Evolutionary conservation across 2,797 vertebrate genomes (phyloP), one percentile per base, ranked within the genome.

Genomic region (Trematomus bernacchii): DNA sequence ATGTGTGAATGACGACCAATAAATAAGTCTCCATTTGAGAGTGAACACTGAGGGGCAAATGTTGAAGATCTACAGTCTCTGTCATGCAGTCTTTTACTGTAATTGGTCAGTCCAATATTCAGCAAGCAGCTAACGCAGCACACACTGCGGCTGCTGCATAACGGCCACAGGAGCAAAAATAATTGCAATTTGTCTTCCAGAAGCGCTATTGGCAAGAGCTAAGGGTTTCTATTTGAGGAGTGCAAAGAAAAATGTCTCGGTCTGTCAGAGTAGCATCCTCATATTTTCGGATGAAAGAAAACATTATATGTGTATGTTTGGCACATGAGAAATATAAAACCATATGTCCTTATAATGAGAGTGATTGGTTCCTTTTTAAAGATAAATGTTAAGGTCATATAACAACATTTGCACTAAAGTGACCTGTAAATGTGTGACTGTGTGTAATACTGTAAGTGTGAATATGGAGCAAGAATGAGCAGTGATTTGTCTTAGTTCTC

Each of bases 401-500:
- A 47, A 68, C 18, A 13, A 19, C 19, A 46, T 63, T 46, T 86
- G 55, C 50, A 23, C 51, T 37, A 3, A 68, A 71, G 65, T 42
- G 58, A 8, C 37, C 33, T 48, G 59, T 65, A 21, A 50, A 37
- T 73, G 30, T 30, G 1, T 27, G 58, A 2, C 13, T 53, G 60
- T 53, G 51, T 72, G 60, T 53, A 14, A 77, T 16, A 47, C 14
- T 58, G 47, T 62, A 10, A 46, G 12, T 77, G 62, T 74, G 66
- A 63, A 46, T 54, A 30, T 68, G n/a, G 2, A 52, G 63, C 30
- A 61, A 43, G 40, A 65, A n/a, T 1, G 4, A 69, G 79, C 44
- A 52, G 40, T 80, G 59, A 74, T 74, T 81, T 68, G 50, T 77
- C 43, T 62, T 51, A 52, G 46, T 77, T 77, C 71, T 82, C 73